A percentile compares a stretch with the other conserved stretches of the same genome.
Evolutionary conservation across 2,797 vertebrate species (phyloP).

Genomic region (Hirundo rustica): DNA sequence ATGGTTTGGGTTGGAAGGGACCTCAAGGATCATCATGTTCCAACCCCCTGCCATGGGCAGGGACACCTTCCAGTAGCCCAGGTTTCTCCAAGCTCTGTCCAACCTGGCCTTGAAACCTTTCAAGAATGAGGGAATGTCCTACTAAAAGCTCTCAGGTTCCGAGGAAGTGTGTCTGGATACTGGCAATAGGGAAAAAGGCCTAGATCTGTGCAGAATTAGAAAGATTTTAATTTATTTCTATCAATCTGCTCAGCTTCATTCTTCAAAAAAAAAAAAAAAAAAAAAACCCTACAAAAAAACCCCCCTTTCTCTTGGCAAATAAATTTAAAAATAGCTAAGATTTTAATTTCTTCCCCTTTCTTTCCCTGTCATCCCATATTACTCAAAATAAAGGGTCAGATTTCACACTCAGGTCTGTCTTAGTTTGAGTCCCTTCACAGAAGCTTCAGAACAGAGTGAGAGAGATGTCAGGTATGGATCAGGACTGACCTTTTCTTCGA

Average conservation of each 20-base stretch:
- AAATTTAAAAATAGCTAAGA: neutral
- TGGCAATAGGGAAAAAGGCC: neutral
- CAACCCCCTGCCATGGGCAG: neutral
- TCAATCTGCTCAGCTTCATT: neutral
- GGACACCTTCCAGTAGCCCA: fast-evolving
- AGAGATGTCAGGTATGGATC: neutral
- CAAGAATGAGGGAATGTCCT: too few species aligned
- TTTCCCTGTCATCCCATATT: neutral
- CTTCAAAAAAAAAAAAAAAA: neutral
- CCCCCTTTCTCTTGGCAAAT: neutral
- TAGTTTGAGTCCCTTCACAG: neutral
- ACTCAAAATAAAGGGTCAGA: neutral
- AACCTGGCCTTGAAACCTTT: neutral
- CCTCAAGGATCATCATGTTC: neutral
- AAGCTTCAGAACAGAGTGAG: neutral
- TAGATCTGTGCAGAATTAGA: neutral
- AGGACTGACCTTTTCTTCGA: neutral
- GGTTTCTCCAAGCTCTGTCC: neutral
- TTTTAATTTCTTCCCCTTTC: neutral
- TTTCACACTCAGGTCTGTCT: neutral
- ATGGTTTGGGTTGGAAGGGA: neutral
- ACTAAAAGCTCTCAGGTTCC: neutral
- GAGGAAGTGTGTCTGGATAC: neutral
- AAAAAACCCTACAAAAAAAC: too few species aligned
- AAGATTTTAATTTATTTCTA: neutral